Evolutionary conservation across 2,113 vertebrate genomes (phyloP).

Genomic region (Haplotaxodon microlepis): DNA sequence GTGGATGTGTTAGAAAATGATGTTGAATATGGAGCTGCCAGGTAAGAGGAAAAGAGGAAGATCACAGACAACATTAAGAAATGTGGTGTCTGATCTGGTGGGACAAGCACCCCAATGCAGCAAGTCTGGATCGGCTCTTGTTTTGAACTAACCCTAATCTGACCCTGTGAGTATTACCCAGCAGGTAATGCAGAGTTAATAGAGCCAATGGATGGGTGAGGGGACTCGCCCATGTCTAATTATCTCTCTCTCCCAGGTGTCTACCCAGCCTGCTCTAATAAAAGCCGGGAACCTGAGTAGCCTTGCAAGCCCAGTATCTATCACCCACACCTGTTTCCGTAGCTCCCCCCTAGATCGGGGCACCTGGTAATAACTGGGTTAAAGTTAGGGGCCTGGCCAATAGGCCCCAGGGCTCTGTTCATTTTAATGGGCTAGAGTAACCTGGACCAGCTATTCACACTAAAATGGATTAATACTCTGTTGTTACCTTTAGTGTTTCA

Average conservation of each 20-base stretch:
- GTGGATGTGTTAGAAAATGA: background rate
- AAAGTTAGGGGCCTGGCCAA: background rate
- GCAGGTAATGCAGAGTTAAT: background rate
- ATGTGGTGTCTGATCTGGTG: background rate
- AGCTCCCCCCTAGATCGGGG: background rate
- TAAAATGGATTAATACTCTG: background rate
- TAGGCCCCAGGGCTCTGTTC: background rate
- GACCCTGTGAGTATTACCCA: background rate
- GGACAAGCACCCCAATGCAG: background rate
- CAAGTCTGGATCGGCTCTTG: background rate
- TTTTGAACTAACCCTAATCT: background rate
- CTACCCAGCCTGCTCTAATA: background rate
- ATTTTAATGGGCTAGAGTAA: background rate
- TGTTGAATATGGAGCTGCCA: background rate
- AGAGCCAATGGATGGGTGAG: background rate
- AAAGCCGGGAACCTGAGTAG: background rate
- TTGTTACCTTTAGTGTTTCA: background rate
- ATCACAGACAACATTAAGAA: background rate
- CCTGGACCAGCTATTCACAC: background rate
- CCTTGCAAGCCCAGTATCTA: background rate
- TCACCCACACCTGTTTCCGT: background rate
- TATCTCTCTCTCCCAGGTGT: background rate
- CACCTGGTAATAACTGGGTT: background rate
- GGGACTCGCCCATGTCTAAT: background rate
- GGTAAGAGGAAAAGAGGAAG: background rate